phyloP scores from a whole-genome alignment of 2,113 vertebrate species.

The Naja naja region DNA sequence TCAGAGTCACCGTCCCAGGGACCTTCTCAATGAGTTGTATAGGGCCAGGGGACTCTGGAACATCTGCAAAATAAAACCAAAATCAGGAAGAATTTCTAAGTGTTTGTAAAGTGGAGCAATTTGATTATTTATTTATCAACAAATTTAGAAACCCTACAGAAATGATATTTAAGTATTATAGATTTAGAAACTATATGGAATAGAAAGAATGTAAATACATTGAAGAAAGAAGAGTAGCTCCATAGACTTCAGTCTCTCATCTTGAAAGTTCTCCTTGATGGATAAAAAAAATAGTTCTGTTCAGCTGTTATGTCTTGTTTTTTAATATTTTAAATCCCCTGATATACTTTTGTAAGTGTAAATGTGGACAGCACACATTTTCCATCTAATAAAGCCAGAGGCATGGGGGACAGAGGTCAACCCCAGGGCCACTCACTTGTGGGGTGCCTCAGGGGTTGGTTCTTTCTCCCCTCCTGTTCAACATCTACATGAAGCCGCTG shows the following conservation, averaged over 20 bases:
- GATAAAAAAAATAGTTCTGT: background rate
- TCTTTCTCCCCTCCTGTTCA: too few relatives aligned
- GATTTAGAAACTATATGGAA: background rate
- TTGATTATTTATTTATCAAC: background rate
- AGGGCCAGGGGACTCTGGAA: conserved; percentile 82
- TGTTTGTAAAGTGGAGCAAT: background rate
- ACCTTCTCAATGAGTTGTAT: conserved; percentile 81
- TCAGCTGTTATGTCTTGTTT: background rate
- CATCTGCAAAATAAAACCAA: conserved; percentile 66
- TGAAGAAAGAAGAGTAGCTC: background rate
- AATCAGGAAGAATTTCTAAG: background rate
- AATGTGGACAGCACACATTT: background rate
- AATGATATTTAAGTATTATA: background rate
- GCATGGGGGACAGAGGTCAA: too few relatives aligned
- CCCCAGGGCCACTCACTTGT: too few relatives aligned
- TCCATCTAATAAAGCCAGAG: background rate
- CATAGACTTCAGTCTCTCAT: background rate
- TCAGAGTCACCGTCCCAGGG: conserved; percentile 82
- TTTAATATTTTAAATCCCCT: background rate
- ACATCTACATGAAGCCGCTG: too few relatives aligned
- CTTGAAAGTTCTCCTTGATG: background rate
- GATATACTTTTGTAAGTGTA: background rate
- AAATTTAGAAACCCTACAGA: background rate
- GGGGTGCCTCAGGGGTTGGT: too few relatives aligned
- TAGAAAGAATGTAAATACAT: background rate